Conservation (phyloP, 1,140 invertebrate genomes). For the Aphaenogaster ashmeadi region DNA sequence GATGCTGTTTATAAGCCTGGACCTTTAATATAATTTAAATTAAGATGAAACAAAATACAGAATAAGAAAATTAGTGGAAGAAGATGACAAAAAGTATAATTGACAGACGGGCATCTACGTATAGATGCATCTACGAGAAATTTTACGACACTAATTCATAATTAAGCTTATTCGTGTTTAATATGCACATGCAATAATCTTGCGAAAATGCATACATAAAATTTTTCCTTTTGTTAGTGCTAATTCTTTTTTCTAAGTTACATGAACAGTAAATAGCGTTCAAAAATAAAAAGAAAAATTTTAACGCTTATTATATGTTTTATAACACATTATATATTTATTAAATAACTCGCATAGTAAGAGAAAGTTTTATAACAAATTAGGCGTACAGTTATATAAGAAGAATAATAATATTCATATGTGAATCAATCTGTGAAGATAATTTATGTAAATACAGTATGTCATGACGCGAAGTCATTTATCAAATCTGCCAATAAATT, state of each 20-base stretch:
- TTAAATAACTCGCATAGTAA: background rate
- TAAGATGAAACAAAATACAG: no score
- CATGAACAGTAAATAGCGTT: background rate
- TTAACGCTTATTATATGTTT: background rate
- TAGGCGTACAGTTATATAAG: background rate
- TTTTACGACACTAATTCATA: background rate
- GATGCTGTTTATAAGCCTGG: no score
- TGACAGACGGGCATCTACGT: no score
- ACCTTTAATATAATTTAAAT: no score
- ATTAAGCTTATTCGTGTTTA: background rate
- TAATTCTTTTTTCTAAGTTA: background rate
- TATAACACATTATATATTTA: conserved; percentile 11
- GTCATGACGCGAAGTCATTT: background rate
- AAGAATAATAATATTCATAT: background rate
- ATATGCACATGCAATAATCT: background rate
- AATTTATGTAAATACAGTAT: background rate
- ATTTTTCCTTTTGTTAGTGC: background rate
- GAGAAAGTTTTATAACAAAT: background rate
- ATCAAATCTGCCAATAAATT: background rate
- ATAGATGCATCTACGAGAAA: background rate
- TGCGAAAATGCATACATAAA: background rate
- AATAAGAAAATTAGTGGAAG: no score
- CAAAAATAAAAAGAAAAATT: background rate
- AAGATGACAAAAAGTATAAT: no score
- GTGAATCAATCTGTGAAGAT: background rate